Evolutionary conservation across 2,888 invertebrate genomes (phyloP).

Genomic region (Melitaea athalia): DNA sequence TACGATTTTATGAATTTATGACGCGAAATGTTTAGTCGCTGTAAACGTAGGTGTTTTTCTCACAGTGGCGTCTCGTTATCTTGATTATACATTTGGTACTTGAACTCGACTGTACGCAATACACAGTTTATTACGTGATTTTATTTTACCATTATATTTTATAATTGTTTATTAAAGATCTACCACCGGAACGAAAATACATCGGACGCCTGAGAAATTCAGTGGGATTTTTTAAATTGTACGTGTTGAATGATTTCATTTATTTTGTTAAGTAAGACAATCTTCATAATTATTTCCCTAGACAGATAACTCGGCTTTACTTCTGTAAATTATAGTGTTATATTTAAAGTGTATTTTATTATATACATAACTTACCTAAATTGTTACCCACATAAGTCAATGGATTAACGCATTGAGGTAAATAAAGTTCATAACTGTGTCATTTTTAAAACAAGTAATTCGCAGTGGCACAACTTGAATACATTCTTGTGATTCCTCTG

Average conservation of each 20-base stretch:
- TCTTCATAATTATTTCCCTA: not conserved
- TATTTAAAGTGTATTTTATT: too few relatives aligned
- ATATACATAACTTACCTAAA: too few relatives aligned
- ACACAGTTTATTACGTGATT: not conserved
- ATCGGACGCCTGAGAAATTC: not conserved
- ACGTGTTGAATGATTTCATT: not conserved
- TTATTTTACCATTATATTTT: not conserved
- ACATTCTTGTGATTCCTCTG: too few relatives aligned
- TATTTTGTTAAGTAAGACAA: not conserved
- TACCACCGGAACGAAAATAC: not conserved
- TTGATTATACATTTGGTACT: not conserved
- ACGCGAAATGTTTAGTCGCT: conserved; percentile 31
- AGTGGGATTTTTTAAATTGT: not conserved
- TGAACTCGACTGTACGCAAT: not conserved
- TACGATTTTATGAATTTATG: conserved; percentile 52
- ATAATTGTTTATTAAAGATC: not conserved
- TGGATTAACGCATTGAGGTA: too few relatives aligned
- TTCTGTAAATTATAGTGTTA: too few relatives aligned
- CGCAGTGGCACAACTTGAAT: too few relatives aligned
- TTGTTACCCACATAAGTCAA: too few relatives aligned
- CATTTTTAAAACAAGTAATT: too few relatives aligned
- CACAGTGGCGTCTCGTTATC: conserved; percentile 4
- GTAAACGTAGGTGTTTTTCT: conserved; percentile 10
- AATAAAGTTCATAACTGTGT: too few relatives aligned
- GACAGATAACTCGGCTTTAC: too few relatives aligned